Percentiles rank a stretch among this genome's conserved stretches.
Conservation (phyloP, 2,797 vertebrate genomes). For the Sebastes iracundus region DNA sequence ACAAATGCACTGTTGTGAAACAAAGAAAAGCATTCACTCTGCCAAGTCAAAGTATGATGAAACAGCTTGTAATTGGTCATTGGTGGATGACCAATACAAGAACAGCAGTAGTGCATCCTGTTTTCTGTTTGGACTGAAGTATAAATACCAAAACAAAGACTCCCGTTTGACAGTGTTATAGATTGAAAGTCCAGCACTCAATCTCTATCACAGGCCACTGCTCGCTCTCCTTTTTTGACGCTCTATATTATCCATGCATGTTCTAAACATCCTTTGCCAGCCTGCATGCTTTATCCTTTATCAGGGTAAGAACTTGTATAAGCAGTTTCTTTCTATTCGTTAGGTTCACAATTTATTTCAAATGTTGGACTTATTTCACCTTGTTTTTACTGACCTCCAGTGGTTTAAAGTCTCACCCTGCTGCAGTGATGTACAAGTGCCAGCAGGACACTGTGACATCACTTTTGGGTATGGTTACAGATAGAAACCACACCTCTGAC, state of each 20-base stretch:
- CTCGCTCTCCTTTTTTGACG: neutral
- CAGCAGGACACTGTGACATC: neutral
- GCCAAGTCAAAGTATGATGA: neutral
- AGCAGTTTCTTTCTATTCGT: too few species aligned
- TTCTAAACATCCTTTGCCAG: too few species aligned
- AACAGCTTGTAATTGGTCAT: neutral
- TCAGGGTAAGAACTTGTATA: too few species aligned
- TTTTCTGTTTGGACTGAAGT: neutral
- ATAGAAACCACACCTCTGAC: too few species aligned
- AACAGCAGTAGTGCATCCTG: neutral
- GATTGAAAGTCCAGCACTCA: neutral
- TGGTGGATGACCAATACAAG: neutral
- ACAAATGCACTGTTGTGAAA: neutral
- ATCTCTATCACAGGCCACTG: neutral
- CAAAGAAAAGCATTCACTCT: neutral
- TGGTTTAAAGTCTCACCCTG: neutral
- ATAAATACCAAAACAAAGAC: neutral
- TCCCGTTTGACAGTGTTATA: neutral
- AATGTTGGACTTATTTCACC: too few species aligned
- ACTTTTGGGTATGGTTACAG: neutral
- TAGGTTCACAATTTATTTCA: too few species aligned
- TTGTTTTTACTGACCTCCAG: too few species aligned
- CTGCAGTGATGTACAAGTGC: neutral
- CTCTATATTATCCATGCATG: too few species aligned
- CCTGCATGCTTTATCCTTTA: too few species aligned